Evolutionary conservation across 2,888 invertebrate genomes (phyloP).

Genomic region (Nasonovia ribisnigri): DNA sequence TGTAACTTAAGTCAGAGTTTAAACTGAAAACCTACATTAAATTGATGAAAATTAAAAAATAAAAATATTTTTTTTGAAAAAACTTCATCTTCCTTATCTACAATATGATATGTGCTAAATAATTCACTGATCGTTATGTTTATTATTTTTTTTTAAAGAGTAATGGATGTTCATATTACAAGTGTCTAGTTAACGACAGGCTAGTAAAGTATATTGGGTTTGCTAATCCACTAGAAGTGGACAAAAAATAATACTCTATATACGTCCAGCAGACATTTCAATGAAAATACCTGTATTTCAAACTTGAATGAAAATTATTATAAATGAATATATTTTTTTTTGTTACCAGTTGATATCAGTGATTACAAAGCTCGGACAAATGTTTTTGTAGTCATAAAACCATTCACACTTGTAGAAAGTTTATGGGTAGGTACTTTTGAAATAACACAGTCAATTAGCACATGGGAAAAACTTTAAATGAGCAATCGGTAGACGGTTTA

Average conservation of each 20-base stretch:
- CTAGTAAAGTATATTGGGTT: not conserved
- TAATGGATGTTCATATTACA: not conserved
- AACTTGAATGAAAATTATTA: not conserved
- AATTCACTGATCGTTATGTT: not conserved
- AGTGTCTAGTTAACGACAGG: not conserved
- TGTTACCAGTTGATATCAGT: not conserved
- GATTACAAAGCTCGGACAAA: not conserved
- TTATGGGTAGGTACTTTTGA: not conserved
- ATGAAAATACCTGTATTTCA: not conserved
- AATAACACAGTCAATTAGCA: not conserved
- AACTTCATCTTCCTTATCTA: slow-evolving; percentile 25
- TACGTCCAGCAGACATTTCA: not conserved
- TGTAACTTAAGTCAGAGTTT: not conserved
- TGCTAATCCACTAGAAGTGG: not conserved
- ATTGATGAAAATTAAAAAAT: not conserved
- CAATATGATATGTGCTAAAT: not conserved
- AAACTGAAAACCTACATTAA: not conserved
- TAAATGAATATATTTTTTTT: not conserved
- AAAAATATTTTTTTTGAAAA: not conserved
- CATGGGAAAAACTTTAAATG: not conserved
- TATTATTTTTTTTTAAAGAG: not conserved
- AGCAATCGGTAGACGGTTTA: not conserved
- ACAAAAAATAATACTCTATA: not conserved
- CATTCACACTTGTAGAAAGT: not conserved
- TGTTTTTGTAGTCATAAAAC: not conserved